Conservation (phyloP, 2,113 vertebrate genomes). For the Caretta caretta region DNA sequence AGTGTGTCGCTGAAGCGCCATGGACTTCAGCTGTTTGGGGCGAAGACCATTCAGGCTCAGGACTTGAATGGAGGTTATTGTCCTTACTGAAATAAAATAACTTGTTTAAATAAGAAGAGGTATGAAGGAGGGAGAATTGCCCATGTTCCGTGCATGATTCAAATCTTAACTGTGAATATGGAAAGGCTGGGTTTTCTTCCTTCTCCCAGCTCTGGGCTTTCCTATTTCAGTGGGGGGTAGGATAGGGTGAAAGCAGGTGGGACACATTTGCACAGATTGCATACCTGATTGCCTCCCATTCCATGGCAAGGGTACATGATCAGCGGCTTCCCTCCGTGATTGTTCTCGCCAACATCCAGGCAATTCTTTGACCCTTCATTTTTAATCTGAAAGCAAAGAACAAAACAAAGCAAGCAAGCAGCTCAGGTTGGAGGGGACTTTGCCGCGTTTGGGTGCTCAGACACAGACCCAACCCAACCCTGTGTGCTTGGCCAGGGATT, state of each 20-base stretch:
- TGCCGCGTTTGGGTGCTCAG: background rate
- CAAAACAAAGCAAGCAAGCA: background rate
- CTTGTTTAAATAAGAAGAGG: background rate
- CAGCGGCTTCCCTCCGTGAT: slow-evolving; percentile 88
- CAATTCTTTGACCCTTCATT: slow-evolving; percentile 86
- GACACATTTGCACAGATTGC: fast-evolving
- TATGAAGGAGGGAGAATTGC: background rate
- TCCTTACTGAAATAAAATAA: background rate
- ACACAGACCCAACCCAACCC: background rate
- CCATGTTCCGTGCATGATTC: too few relatives aligned
- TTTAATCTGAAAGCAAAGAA: slow-evolving; percentile 81
- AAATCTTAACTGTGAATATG: background rate
- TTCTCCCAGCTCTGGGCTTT: background rate
- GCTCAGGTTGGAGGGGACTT: background rate
- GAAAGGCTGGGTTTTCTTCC: background rate
- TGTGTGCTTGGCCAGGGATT: background rate
- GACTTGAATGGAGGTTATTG: background rate
- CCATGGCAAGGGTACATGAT: slow-evolving; percentile 96
- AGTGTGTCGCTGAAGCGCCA: background rate
- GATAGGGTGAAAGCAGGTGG: background rate
- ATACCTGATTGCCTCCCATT: slow-evolving; percentile 97
- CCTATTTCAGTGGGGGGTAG: background rate
- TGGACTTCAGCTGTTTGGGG: background rate
- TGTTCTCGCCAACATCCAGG: slow-evolving; percentile 92
- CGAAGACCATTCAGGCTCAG: background rate